Evolutionary conservation across 23 tunicate species (phyloP), one percentile per base, ranked within the genome.

Genomic region (Oikopleura vanhoeffeni): DNA sequence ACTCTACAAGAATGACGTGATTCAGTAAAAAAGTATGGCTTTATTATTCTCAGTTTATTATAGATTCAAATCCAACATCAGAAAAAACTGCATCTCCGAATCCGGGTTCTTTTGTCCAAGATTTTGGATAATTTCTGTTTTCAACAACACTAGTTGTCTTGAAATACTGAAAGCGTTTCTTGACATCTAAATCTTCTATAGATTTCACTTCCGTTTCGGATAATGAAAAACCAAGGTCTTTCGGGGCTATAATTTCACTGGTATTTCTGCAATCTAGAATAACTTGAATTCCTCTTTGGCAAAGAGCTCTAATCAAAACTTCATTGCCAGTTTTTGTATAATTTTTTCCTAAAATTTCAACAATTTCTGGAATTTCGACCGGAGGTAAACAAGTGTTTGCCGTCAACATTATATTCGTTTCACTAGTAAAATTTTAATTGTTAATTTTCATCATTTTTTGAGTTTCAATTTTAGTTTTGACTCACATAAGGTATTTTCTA

Each of bases 91-190:
- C 79, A 4, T 2, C 4, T 71, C 35, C 35, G 38, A 71, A 71
- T 24, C 38, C 79, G 2, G 27, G 4, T 71, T 71, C 79, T 71
- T 71, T 71, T 30, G 35, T 18, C 79, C 79, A 71, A 3, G 79
- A 71, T 32, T 30, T 18, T 38, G 79, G 79, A 30, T 71, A 71
- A 30, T 71, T 24, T 30, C 35, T 28, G 79, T 71, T 71, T 71
- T 71, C 79, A 2, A 30, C 35, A 2, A 71, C 35, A 13, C 34
- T 13, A 24, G 79, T 13, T 71, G 35, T 71, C 35, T 71, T 71
- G 35, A 71, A 71, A 30, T 71, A 71, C 79, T 71, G 79, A 71
- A 71, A 71, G 27, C 79, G 79, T 71, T 71, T 71, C 4, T 71
- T 71, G 4, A 18, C 34, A 32, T 71, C 38, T 2, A 71, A 71